phyloP scores from a whole-genome alignment of 2,888 invertebrate genomes.

The Ecliptopera silaceata region DNA sequence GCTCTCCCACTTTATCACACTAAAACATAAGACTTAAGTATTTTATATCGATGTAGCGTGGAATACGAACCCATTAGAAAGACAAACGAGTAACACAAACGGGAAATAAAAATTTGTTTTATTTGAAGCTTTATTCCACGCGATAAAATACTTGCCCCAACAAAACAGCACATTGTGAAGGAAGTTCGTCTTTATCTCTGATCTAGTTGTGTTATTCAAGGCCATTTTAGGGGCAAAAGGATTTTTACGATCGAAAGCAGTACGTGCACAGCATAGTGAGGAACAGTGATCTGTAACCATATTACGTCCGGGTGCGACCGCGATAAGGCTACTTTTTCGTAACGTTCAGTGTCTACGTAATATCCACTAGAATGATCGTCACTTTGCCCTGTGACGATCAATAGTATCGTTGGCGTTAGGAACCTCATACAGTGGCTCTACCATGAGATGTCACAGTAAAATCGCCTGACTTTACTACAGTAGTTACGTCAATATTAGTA shows the following conservation, averaged over 20 bases:
- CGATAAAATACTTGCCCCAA: conserved; percentile 35
- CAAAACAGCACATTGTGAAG: conserved; percentile 52
- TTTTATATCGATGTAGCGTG: conserved; percentile 40
- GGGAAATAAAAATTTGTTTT: conserved; percentile 40
- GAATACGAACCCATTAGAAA: conserved; percentile 39
- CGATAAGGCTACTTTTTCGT: conserved; percentile 48
- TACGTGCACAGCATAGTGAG: conserved; percentile 54
- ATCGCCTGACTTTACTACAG: too few relatives aligned
- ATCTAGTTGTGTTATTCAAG: conserved; percentile 56
- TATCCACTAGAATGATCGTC: conserved; percentile 32
- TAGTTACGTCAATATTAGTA: too few relatives aligned
- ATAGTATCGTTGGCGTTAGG: conserved; percentile 1
- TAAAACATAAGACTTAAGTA: conserved; percentile 40
- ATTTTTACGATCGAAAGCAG: conserved; percentile 53
- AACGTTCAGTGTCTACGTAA: conserved; percentile 34
- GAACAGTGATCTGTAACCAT: conserved; percentile 45
- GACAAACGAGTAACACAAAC: conserved; percentile 39
- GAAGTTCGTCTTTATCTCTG: conserved; percentile 51
- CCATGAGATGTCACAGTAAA: too few relatives aligned
- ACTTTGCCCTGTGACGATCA: conserved; percentile 22
- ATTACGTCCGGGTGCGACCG: conserved; percentile 42
- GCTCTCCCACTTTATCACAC: conserved; percentile 36
- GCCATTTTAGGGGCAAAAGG: conserved; percentile 52
- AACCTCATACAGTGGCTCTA: not conserved
- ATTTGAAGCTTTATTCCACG: conserved; percentile 35